phyloP scores from a whole-genome alignment of 2,888 invertebrate genomes.

The Gastrophysa polygoni region DNA sequence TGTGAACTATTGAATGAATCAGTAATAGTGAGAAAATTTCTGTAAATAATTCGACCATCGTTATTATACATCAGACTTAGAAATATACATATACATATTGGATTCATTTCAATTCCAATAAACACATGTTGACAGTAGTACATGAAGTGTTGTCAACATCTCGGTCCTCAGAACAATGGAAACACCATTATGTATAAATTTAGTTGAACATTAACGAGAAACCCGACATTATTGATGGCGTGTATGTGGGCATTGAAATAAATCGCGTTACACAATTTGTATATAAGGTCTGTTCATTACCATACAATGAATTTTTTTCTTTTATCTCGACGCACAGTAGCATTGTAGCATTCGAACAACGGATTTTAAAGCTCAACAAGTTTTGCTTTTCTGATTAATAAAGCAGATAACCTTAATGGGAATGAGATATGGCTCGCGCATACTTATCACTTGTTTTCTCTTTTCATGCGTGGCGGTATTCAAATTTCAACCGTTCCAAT shows the following conservation, averaged over 20 bases:
- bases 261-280: slow-evolving; percentile 43
- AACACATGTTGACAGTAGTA: background rate
- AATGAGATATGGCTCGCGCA: slow-evolving; percentile 22
- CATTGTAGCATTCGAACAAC: slow-evolving; percentile 19
- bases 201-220: slow-evolving; percentile 34
- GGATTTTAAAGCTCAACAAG: slow-evolving; percentile 16
- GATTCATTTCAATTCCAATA: background rate
- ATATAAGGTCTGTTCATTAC: slow-evolving; percentile 35
- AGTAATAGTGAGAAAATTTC: no score
- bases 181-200: slow-evolving; percentile 29
- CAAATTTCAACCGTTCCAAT: no score
- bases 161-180: slow-evolving; percentile 32
- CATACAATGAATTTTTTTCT: slow-evolving; percentile 39
- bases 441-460: slow-evolving; percentile 17
- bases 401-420: slow-evolving; percentile 32
- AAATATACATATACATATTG: background rate
- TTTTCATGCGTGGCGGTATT: slow-evolving; percentile 13
- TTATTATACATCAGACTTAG: background rate
- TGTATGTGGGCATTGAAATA: slow-evolving; percentile 36
- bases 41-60: no score
- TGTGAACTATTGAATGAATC: no score
- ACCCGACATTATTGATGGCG: slow-evolving; percentile 32
- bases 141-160: slow-evolving; percentile 14
- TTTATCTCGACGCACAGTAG: slow-evolving; percentile 30
- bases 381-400: slow-evolving; percentile 24